These are phyloP conservation scores for Pyrgus malvae DNA, from an alignment of 2,888 invertebrate species.

Conservation along the genomic window DNA sequence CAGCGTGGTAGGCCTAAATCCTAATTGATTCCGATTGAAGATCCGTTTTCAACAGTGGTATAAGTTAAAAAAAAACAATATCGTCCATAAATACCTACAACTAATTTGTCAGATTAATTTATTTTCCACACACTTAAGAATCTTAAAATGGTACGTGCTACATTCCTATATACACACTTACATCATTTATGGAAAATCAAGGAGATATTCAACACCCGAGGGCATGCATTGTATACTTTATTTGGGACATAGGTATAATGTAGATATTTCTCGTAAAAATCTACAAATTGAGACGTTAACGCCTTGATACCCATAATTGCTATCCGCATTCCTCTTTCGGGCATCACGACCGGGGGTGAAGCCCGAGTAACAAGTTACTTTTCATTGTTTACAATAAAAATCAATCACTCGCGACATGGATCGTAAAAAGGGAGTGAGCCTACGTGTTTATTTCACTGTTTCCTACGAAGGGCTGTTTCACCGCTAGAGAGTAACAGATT, in stretches of 20 bases:
- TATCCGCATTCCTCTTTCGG: conserved; percentile 7
- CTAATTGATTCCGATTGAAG: no score
- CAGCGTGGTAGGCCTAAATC: no score
- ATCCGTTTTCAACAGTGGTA: no score
- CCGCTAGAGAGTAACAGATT: no score
- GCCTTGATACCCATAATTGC: conserved; percentile 2
- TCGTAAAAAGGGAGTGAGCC: neutral
- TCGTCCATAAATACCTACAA: no score
- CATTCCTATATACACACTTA: no score
- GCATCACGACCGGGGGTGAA: neutral
- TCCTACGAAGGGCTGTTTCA: neutral
- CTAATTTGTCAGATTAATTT: no score
- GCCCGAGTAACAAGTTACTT: neutral
- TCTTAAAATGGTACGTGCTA: no score
- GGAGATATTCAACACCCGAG: neutral
- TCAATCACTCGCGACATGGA: conserved; percentile 6
- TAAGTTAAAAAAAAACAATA: no score
- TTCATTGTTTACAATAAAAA: conserved; percentile 18
- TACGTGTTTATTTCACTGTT: neutral
- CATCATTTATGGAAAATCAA: neutral
- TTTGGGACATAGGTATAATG: neutral
- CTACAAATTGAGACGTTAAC: conserved; percentile 12
- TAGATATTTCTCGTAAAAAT: conserved; percentile 2
- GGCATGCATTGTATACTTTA: neutral
- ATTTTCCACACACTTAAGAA: no score